phyloP scores from a whole-genome alignment of 2,797 vertebrate species.

The Aselliscus stoliczkanus region DNA sequence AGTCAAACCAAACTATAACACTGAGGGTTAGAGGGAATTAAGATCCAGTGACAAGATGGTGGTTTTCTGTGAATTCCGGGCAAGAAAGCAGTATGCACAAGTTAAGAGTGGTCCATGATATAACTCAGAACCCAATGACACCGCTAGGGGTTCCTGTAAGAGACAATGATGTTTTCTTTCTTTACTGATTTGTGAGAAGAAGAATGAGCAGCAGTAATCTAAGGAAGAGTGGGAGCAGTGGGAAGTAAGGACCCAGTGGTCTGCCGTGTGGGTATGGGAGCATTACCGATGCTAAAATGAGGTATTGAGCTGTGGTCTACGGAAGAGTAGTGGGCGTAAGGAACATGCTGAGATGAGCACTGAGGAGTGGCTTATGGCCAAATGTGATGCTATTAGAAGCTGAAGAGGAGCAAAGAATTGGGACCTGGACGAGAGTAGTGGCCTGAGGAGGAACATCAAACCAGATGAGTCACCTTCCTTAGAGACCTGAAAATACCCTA shows the following conservation, averaged over 20 bases:
- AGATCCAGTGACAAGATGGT: not conserved
- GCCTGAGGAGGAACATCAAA: not conserved
- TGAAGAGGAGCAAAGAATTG: not conserved
- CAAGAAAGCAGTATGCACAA: not conserved
- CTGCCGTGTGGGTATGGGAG: rapidly evolving
- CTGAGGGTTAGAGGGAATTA: not conserved
- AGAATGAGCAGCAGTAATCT: not conserved
- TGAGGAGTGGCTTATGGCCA: not conserved
- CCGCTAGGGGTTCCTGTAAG: rapidly evolving
- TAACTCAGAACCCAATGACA: not conserved
- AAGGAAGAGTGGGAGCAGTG: not conserved
- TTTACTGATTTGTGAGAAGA: not conserved
- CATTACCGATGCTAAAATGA: not conserved
- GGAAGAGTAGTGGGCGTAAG: not conserved
- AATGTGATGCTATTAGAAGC: not conserved
- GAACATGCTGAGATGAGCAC: not conserved
- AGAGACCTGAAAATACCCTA: not conserved
- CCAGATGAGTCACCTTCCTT: not conserved
- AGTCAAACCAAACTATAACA: not conserved
- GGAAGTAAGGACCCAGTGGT: not conserved
- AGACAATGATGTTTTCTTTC: not conserved
- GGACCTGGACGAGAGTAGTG: too few relatives aligned
- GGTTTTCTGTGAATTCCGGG: not conserved
- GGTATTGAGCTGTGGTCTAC: not conserved
- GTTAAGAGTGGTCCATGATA: not conserved